Base-by-base conservation (phyloP, 2,113 vertebrate species). In the Plecotus auritus region DNA sequence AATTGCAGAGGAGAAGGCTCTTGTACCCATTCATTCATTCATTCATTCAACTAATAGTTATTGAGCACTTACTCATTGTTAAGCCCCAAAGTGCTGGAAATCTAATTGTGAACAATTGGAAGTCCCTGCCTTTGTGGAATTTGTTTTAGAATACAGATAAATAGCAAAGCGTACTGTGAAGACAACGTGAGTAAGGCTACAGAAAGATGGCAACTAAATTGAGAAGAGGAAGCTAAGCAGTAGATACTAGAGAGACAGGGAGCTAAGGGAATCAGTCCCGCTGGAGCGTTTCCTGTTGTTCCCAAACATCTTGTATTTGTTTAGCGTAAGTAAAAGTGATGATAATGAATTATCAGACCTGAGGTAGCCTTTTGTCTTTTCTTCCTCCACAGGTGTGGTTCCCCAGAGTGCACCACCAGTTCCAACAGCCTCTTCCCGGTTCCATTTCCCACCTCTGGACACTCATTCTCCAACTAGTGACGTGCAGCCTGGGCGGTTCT, bases 361-460 rank as follows among this genome's bases (percentile, higher is more conserved):
- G 42, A 77, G 13, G 32, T 30, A 51, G 78, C 40, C 88, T 66
- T 64, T 18, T 51, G 28, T 85, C 1, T 64, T 28, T 88, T 45
- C 4, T 59, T 12, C 9, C 12, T 0, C 9, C n/a, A 4, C 95
- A 99, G 98, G 98, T 86, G 98, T 97, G 0, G 98, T 98, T n/a
- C 98, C 98, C 0, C 98, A 99, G 97, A 99, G 98, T 20, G 98
- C 98, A 0, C 98, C 98, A 0, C 98, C 98, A 0, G 98, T 98
- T 11, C 98, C 98, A n/a, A 98, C 98, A 0, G 98, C 98, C 9
- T 98, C 98, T 0, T 98, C 98, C 73, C 98, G 98, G 1, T 99
- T 99, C 97, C 98, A 98, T 6, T 99, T 98, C 95, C 97, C 98
- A 0, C 96, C 98, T 0, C 83, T 98, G 95, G 98, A 98, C 32